Evolutionary conservation across 1,140 invertebrate genomes (phyloP).

Genomic region (Tetramorium parvispinum): DNA sequence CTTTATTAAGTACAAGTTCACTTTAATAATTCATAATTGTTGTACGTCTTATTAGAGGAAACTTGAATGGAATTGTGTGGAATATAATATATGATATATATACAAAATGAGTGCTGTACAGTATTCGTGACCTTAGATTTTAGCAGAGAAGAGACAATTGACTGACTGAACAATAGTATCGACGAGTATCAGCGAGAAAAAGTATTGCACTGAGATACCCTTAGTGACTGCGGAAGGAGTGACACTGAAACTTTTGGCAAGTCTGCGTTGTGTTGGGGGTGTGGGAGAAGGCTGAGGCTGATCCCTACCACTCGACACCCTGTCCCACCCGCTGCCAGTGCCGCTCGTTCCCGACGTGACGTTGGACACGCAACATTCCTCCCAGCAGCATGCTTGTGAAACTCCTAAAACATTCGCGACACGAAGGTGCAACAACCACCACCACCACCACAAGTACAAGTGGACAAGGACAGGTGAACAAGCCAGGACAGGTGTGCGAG

Average conservation of each 20-base stretch:
- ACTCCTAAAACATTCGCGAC: conserved; percentile 83
- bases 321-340: conserved; percentile 75
- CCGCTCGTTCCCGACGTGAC: conserved; percentile 76
- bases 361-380: conserved; percentile 84
- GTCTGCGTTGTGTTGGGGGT: conserved; percentile 92
- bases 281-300: conserved; percentile 88
- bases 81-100: conserved; percentile 33
- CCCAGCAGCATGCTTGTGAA: conserved; percentile 85
- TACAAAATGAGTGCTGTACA: conserved; percentile 45
- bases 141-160: neutral
- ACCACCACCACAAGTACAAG: neutral
- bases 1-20: neutral
- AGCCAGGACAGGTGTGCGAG: conserved; percentile 55
- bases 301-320: conserved; percentile 75
- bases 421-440: conserved; percentile 80
- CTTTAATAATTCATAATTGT: neutral
- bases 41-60: neutral
- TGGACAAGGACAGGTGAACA: conserved; percentile 22
- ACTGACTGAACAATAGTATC: conserved; percentile 39
- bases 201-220: conserved; percentile 82
- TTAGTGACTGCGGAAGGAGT: conserved; percentile 88
- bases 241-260: conserved; percentile 96
- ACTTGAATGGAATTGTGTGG: neutral
- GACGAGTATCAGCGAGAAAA: conserved; percentile 47
- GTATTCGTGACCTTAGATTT: conserved; percentile 9